These are phyloP conservation scores for Lumbricus terrestris DNA, from an alignment of 2,888 invertebrate species.

Conservation along the genomic window DNA sequence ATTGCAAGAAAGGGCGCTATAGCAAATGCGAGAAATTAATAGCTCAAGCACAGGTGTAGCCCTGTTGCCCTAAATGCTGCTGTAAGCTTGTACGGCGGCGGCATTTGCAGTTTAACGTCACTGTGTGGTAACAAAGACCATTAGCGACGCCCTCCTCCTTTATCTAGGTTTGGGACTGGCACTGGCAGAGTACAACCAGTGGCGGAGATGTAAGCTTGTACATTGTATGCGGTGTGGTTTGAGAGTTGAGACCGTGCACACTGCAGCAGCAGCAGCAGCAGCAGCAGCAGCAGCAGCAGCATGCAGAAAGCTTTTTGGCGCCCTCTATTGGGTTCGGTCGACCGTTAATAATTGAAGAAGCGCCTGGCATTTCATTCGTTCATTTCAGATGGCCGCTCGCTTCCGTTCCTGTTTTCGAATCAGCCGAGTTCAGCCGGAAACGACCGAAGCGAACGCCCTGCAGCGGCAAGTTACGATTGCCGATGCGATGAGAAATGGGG, in stretches of 20 bases:
- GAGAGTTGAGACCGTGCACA: not conserved
- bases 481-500: not conserved
- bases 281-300: not conserved
- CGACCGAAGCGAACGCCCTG: not conserved
- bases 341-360: not conserved
- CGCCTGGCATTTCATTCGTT: not conserved
- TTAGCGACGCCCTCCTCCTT: no score
- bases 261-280: not conserved
- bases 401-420: not conserved
- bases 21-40: no score
- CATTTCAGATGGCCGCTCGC: not conserved
- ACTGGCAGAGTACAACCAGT: no score
- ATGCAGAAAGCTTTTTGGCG: not conserved
- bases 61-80: no score
- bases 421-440: not conserved
- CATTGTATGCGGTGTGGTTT: not conserved
- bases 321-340: not conserved
- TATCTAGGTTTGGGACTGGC: no score
- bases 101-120: no score
- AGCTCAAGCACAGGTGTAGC: no score
- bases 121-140: no score
- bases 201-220: no score
- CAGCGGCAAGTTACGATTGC: not conserved
- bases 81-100: no score
- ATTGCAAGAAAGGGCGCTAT: no score